Evolutionary conservation across 2,888 invertebrate species (phyloP), one percentile per base, ranked within the genome.

Genomic region (Mythimna lalbum): DNA sequence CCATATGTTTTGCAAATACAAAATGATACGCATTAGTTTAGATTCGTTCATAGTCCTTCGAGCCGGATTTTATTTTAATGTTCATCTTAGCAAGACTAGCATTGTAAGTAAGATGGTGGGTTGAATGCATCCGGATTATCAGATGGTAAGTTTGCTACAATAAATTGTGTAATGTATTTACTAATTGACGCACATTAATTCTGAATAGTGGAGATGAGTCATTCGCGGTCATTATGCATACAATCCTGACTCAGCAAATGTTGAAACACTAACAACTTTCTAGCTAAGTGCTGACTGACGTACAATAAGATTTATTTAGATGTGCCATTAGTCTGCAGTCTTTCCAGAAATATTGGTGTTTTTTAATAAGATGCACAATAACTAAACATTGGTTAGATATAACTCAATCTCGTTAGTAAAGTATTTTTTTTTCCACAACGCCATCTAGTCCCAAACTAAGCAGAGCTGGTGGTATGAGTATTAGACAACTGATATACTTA

Each of bases 231-330:
- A 21, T 3, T 39, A 0, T 12, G 21, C 50, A 14, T 43, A 43
- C 23, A 65, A 43, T 3, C 7, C 36, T 72, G 50, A 72, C 43
- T 27, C 50, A 73, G 50, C 33, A 14, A 47, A 59, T 73, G 27
- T 53, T 52, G 27, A 33, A 52, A 65, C 36, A 36, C 59, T 64
- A 27, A 21, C 43, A 50, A 53, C 47, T 73, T 73, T 73, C 72
- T 47, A 47, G 36, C 6, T 52, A 52, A 59, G 10, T 47, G 21
- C 10, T 12, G 27, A 23, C 10, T 12, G 27, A 23, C 7, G 68
- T 60, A n/a, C 19, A 43, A 6, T 1, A 23, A n/a, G 1, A 53
- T 60, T 59, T 31, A 39, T n/a, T 55, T 47, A 21, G 14, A 36
- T 49, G 4, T 49, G 4, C 14, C 0, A 36, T 43, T 31, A 43